A percentile compares a stretch with the other conserved stretches of the same genome.
phyloP scores from a whole-genome alignment of 2,888 invertebrate species.

The Cactoblastis cactorum region DNA sequence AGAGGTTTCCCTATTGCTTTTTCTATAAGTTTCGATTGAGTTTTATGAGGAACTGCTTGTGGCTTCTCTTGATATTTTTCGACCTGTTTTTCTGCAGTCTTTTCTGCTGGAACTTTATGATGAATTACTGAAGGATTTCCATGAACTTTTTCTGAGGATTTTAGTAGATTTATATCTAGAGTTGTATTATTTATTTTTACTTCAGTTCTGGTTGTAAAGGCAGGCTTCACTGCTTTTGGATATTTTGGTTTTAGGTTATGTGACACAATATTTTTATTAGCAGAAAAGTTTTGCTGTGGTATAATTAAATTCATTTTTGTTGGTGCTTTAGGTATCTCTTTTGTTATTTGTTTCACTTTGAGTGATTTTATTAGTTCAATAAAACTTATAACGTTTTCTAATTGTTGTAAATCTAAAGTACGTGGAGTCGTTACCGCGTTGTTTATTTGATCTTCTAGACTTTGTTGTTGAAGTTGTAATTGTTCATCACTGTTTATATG shows the following conservation, averaged over 20 bases:
- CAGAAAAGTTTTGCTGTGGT: background rate
- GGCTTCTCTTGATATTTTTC: background rate
- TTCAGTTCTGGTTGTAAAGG: background rate
- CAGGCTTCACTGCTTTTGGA: background rate
- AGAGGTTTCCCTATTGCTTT: background rate
- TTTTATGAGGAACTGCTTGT: background rate
- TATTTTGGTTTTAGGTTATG: background rate
- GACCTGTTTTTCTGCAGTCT: too few species aligned
- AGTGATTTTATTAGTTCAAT: slow-evolving; percentile 29
- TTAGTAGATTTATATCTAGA: background rate
- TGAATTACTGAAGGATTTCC: too few species aligned
- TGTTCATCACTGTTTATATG: slow-evolving; percentile 47
- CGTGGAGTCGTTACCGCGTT: slow-evolving; percentile 40
- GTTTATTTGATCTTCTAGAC: slow-evolving; percentile 60
- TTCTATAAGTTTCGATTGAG: background rate
- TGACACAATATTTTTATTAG: background rate
- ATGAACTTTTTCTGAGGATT: background rate
- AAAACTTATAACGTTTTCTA: slow-evolving; percentile 57
- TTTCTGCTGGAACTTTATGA: background rate
- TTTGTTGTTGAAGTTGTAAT: slow-evolving; percentile 50
- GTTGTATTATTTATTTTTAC: background rate
- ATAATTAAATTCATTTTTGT: slow-evolving; percentile 8
- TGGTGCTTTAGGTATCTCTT: slow-evolving; percentile 17
- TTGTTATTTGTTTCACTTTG: slow-evolving; percentile 18
- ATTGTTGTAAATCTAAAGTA: slow-evolving; percentile 47